Evolutionary conservation across 2,888 invertebrate genomes (phyloP).

Genomic region (Ecliptopera silaceata): DNA sequence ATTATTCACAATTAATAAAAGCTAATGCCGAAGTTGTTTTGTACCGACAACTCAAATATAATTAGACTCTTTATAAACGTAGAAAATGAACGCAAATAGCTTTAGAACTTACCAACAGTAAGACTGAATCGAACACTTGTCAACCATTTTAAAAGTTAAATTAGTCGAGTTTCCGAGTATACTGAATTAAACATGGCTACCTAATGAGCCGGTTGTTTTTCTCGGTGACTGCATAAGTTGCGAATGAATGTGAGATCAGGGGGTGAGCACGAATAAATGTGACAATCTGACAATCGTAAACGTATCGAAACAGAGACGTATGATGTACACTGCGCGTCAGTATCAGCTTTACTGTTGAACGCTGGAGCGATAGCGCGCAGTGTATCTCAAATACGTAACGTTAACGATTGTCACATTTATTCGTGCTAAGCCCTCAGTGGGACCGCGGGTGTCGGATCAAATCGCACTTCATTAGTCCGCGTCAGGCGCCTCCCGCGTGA

Average conservation of each 20-base stretch:
- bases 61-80: background rate
- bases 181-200: constrained; percentile 78
- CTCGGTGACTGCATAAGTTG: constrained; percentile 75
- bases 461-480: constrained; percentile 81
- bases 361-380: too few relatives aligned
- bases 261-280: too few relatives aligned
- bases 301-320: too few relatives aligned
- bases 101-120: constrained; percentile 11
- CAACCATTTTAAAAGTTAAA: constrained; percentile 78
- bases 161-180: constrained; percentile 65
- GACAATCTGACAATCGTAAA: too few relatives aligned
- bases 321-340: too few relatives aligned
- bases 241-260: constrained; percentile 73
- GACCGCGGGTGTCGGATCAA: constrained; percentile 68
- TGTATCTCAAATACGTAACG: too few relatives aligned
- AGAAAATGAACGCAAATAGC: background rate
- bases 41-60: background rate
- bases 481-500: constrained; percentile 69
- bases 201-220: constrained; percentile 78
- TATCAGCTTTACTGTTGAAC: too few relatives aligned
- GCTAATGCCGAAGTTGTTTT: background rate
- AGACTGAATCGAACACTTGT: constrained; percentile 69
- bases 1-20: too few relatives aligned
- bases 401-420: too few relatives aligned
- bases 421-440: too few relatives aligned